phyloP scores from a whole-genome alignment of 2,797 vertebrate genomes.

The Takifugu rubripes region DNA sequence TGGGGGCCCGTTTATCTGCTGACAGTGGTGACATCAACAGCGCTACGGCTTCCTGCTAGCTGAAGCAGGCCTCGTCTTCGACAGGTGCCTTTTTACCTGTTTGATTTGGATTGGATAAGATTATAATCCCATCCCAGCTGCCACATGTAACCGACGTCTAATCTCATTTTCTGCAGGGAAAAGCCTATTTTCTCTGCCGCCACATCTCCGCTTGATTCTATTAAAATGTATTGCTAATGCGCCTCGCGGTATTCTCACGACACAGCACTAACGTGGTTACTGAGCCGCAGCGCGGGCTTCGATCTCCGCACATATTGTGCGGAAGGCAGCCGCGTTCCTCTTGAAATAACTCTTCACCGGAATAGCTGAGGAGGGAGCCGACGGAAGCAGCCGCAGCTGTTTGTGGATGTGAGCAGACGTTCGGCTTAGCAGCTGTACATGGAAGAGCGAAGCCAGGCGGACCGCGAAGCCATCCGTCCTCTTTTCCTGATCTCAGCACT shows the following conservation, averaged over 20 bases:
- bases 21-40: too few species aligned
- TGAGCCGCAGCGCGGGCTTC: constrained; percentile 23
- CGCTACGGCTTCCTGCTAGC: too few species aligned
- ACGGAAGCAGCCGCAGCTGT: background rate
- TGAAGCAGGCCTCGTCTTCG: too few species aligned
- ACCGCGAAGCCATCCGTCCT: constrained; percentile 16
- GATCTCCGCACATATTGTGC: constrained; percentile 4
- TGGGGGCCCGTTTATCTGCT: too few species aligned
- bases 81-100: background rate
- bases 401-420: constrained; percentile 5
- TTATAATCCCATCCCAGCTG: background rate
- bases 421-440: background rate
- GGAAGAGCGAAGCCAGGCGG: constrained; percentile 1
- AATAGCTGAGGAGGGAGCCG: constrained; percentile 17
- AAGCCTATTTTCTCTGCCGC: background rate
- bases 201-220: background rate
- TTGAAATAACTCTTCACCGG: constrained; percentile 34
- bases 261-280: constrained; percentile 28
- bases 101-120: background rate
- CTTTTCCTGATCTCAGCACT: background rate
- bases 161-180: background rate
- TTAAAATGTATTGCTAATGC: constrained; percentile 15
- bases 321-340: constrained; percentile 10
- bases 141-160: background rate
- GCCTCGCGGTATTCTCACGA: background rate